Percentiles rank a stretch among this genome's conserved stretches.
Evolutionary conservation across 1,140 invertebrate genomes (phyloP).

Genomic region (Agrilus planipennis): DNA sequence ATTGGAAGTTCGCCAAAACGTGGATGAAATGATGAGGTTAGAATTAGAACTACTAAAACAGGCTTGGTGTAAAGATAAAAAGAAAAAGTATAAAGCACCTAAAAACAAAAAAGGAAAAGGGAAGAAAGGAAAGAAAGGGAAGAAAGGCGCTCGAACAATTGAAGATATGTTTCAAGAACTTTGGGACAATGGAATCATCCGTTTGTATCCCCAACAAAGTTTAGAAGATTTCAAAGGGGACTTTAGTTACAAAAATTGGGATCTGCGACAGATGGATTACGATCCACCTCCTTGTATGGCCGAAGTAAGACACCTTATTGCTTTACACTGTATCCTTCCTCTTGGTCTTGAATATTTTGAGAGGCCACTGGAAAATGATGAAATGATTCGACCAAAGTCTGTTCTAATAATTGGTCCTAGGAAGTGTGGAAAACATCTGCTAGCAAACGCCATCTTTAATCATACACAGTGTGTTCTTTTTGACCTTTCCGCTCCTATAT

Average conservation of each 20-base stretch:
- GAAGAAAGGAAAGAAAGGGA: constrained; percentile 61
- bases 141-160: constrained; percentile 60
- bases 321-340: constrained; percentile 65
- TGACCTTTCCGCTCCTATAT: constrained; percentile 65
- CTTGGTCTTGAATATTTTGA: constrained; percentile 52
- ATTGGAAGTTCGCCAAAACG: constrained; percentile 37
- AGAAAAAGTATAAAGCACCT: constrained; percentile 51
- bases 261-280: constrained; percentile 18
- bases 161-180: constrained; percentile 73
- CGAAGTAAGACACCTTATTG: constrained; percentile 59
- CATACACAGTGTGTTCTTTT: constrained; percentile 64
- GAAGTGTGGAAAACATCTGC: constrained; percentile 64
- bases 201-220: constrained; percentile 44
- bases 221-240: constrained; percentile 61
- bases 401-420: constrained; percentile 62
- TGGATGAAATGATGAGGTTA: constrained; percentile 44
- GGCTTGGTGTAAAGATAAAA: constrained; percentile 37
- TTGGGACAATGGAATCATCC: constrained; percentile 60
- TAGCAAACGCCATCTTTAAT: constrained; percentile 67
- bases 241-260: constrained; percentile 39
- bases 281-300: constrained; percentile 44
- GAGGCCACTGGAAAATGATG: no score
- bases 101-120: constrained; percentile 46
- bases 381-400: constrained; percentile 58
- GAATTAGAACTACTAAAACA: constrained; percentile 40